Evolutionary conservation across 1,140 invertebrate genomes (phyloP), one percentile per base, ranked within the genome.

Genomic region (Bombyx mandarina): DNA sequence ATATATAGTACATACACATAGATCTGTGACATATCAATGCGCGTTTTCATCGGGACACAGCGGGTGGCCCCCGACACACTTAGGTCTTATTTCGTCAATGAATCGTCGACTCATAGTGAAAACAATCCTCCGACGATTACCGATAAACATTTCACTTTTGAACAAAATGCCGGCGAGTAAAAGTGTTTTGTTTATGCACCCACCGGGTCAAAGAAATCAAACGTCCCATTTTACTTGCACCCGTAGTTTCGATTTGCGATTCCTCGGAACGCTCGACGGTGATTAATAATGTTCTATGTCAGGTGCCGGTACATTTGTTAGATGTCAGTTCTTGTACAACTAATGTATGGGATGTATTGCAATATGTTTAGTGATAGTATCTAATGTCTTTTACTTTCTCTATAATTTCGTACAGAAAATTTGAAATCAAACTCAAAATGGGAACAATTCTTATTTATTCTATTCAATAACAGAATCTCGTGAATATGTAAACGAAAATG

Each of bases 61-160:
- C 68, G 67, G 65, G 69, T 66, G 67, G 63, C 45, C 50, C 56
- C 62, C 60, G 67, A 68, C 72, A 74, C 57, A 76, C 71, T 66
- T 69, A 66, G 42, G 43, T 43, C 60, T 66, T 60, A 82, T 78
- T 80, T 79, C 68, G 66, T 71, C 50, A 62, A 62, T 58, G 58
- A 66, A 73, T 55, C 69, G 71, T 59, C 58, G 64, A 78, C 67
- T 81, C 76, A 82, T 79, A 63, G 73, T 75, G 75, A 81, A 79
- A 81, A 83, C 76, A 69, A 71, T 64, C 63, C 65, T 49, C 7
- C 43, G 51, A 52, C 51, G 67, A 73, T 71, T 61, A 43, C 48
- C 61, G 65, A 68, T 69, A 58, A 65, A 66, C 66, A 66, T 69
- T 73, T 73, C 70, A 67, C 66, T 71, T 72, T 72, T 67, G 56